phyloP scores from a whole-genome alignment of 2,888 invertebrate genomes.

The Fabriciana adippe region DNA sequence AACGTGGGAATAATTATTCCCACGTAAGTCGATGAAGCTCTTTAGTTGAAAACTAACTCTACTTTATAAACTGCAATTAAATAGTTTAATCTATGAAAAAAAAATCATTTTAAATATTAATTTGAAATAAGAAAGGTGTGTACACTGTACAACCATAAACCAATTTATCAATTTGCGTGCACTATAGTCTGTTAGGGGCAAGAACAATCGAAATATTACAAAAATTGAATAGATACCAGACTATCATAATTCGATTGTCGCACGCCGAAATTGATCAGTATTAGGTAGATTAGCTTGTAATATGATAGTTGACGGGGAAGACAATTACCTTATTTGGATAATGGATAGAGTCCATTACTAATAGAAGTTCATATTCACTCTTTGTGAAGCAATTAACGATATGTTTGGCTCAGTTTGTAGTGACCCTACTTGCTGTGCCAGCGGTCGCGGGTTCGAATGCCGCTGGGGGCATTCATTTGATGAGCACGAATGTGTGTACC shows the following conservation, averaged over 20 bases:
- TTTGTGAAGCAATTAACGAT: too few species aligned
- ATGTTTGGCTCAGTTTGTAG: too few species aligned
- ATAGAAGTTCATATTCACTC: background rate
- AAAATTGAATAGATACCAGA: constrained; percentile 73
- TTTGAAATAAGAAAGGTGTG: constrained; percentile 50
- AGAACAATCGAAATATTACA: constrained; percentile 66
- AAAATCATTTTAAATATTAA: too few species aligned
- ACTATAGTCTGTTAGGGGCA: constrained; percentile 59
- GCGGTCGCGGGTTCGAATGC: too few species aligned
- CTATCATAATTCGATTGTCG: constrained; percentile 78
- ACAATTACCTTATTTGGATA: constrained; percentile 69
- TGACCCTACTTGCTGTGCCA: too few species aligned
- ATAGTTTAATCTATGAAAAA: too few species aligned
- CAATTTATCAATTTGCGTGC: constrained; percentile 75
- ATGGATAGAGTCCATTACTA: constrained; percentile 52
- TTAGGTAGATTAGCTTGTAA: constrained; percentile 77
- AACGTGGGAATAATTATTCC: too few species aligned
- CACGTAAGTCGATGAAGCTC: too few species aligned
- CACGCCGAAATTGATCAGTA: constrained; percentile 73
- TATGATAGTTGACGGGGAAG: constrained; percentile 76
- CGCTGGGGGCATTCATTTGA: too few species aligned
- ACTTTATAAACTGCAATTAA: too few species aligned
- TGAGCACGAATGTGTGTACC: too few species aligned
- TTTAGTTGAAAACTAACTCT: too few species aligned
- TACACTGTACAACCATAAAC: constrained; percentile 68